Evolutionary conservation across 2,797 vertebrate genomes (phyloP).

Genomic region (Hephaestus fuliginosus): DNA sequence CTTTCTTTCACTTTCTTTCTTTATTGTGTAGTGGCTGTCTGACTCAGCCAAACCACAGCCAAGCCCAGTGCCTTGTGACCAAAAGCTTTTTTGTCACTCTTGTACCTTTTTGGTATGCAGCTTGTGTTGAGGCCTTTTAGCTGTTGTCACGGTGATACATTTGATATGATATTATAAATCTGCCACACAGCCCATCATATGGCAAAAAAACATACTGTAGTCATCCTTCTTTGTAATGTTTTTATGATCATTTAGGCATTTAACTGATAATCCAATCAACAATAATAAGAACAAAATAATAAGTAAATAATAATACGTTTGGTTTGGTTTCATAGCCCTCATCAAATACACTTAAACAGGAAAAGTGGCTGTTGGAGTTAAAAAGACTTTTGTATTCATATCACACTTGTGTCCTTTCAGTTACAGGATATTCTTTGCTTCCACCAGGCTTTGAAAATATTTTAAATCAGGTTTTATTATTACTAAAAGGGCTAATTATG

Average conservation of each 20-base stretch:
- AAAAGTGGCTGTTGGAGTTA: neutral
- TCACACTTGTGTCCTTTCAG: neutral
- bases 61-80: slow-evolving; percentile 1
- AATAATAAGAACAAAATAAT: no score
- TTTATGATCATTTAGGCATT: neutral
- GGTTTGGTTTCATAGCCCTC: neutral
- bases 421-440: neutral
- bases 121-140: neutral
- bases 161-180: neutral
- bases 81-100: neutral
- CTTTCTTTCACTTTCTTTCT: slow-evolving; percentile 71
- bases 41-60: slow-evolving; percentile 28
- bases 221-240: neutral
- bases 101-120: neutral
- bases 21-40: neutral
- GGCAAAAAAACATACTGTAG: neutral
- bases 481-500: neutral
- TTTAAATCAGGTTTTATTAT: neutral
- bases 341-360: neutral
- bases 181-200: neutral
- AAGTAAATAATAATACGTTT: neutral
- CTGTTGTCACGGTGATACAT: neutral
- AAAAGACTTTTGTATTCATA: neutral
- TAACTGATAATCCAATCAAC: neutral
- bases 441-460: neutral